Evolutionary conservation across 2,888 invertebrate species (phyloP).

Genomic region (Agrochola macilenta): DNA sequence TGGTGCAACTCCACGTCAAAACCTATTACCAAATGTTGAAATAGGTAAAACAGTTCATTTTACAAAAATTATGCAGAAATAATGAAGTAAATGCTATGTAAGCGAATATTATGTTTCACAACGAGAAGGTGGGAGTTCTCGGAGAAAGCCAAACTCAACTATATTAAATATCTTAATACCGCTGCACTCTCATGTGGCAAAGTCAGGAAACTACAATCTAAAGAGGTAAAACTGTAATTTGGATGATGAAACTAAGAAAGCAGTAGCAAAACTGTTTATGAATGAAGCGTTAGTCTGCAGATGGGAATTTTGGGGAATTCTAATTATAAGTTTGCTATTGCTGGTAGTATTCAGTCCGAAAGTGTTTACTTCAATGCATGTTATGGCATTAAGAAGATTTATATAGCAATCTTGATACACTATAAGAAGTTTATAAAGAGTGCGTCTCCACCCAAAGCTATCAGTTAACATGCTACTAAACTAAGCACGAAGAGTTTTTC

Average conservation of each 20-base stretch:
- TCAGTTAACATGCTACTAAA: constrained; percentile 50
- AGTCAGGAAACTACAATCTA: constrained; percentile 27
- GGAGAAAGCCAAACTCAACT: constrained; percentile 29
- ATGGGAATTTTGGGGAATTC: background rate
- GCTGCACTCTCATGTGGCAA: constrained; percentile 33
- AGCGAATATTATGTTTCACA: constrained; percentile 27
- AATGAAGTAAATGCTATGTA: constrained; percentile 14
- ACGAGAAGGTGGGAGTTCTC: constrained; percentile 8
- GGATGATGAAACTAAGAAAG: constrained; percentile 11
- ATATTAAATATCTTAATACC: constrained; percentile 49
- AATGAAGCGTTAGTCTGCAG: background rate
- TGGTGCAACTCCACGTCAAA: no score
- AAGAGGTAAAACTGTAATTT: constrained; percentile 23
- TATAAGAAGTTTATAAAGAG: constrained; percentile 1
- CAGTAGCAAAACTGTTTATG: background rate
- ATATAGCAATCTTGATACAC: background rate
- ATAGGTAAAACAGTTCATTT: constrained; percentile 21
- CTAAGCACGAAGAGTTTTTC: constrained; percentile 54
- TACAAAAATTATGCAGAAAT: constrained; percentile 5
- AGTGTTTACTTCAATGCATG: background rate
- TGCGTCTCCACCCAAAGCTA: constrained; percentile 54
- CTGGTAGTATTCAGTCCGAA: background rate
- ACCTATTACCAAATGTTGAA: background rate
- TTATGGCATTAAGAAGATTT: background rate
- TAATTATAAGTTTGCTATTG: background rate